phyloP scores from a whole-genome alignment of 2,888 invertebrate species.

The Syrphus vitripennis region DNA sequence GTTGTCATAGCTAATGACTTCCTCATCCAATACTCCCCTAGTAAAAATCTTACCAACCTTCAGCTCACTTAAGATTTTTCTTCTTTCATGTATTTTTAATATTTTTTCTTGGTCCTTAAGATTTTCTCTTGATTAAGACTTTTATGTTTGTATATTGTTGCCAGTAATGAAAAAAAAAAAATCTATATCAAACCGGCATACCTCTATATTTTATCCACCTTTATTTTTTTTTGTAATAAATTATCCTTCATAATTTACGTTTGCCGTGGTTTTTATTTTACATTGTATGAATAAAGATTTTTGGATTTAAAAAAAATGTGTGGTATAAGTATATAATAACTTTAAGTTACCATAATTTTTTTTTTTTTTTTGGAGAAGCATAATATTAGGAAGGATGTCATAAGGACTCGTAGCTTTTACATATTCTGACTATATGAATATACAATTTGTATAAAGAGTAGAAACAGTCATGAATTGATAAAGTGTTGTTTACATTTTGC shows the following conservation, averaged over 20 bases:
- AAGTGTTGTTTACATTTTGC: too few relatives aligned
- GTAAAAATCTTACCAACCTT: constrained; percentile 2
- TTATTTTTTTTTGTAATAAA: constrained; percentile 60
- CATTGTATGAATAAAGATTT: too few relatives aligned
- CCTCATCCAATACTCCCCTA: constrained; percentile 18
- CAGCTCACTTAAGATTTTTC: constrained; percentile 43
- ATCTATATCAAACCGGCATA: not conserved
- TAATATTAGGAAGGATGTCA: too few relatives aligned
- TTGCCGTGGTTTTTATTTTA: not conserved
- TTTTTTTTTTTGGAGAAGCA: too few relatives aligned
- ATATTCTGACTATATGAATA: too few relatives aligned
- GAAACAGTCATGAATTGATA: too few relatives aligned
- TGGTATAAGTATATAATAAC: constrained; percentile 11
- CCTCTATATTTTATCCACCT: not conserved
- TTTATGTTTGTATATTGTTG: constrained; percentile 3
- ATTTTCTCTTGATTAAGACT: constrained; percentile 36
- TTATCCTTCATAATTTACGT: constrained; percentile 45
- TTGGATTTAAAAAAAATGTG: too few relatives aligned
- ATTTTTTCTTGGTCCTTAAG: not conserved
- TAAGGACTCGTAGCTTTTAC: too few relatives aligned
- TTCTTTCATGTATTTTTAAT: not conserved
- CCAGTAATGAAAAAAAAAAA: not conserved
- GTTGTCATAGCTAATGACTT: too few relatives aligned
- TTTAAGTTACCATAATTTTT: constrained; percentile 53
- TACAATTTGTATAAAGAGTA: too few relatives aligned